Evolutionary conservation across 2,113 vertebrate genomes (phyloP).

Genomic region (Crotalus tigris): DNA sequence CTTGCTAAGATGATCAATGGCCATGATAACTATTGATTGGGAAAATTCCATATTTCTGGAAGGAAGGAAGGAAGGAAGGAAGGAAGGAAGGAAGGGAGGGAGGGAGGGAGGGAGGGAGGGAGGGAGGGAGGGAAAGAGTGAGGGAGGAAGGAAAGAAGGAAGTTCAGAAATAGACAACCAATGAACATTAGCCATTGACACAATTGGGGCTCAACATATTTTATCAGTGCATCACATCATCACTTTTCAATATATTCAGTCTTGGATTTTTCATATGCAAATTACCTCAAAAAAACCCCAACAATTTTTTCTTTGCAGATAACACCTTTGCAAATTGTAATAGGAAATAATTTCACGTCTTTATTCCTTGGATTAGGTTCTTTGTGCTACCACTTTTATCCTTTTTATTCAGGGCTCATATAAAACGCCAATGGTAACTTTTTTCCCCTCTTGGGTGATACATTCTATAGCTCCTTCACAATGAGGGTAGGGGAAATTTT

Average conservation of each 20-base stretch:
- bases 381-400: conserved; percentile 58
- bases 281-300: conserved; percentile 24
- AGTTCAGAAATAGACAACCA: background rate
- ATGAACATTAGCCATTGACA: background rate
- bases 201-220: background rate
- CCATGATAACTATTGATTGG: background rate
- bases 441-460: background rate
- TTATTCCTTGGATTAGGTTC: conserved; percentile 62
- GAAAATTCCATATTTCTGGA: background rate
- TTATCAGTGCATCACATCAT: background rate
- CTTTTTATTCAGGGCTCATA: conserved; percentile 41
- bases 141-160: background rate
- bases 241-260: background rate
- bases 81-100: no score
- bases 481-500: background rate
- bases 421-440: background rate
- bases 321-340: conserved; percentile 47
- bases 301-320: conserved; percentile 1
- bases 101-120: no score
- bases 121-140: background rate
- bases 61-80: background rate
- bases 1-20: background rate
- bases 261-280: conserved; percentile 51
- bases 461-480: background rate
- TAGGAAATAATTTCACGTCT: conserved; percentile 63